These are phyloP conservation scores for Gymnothorax reevesii DNA, from an alignment of 2,797 vertebrate species.

Conservation along the genomic window DNA sequence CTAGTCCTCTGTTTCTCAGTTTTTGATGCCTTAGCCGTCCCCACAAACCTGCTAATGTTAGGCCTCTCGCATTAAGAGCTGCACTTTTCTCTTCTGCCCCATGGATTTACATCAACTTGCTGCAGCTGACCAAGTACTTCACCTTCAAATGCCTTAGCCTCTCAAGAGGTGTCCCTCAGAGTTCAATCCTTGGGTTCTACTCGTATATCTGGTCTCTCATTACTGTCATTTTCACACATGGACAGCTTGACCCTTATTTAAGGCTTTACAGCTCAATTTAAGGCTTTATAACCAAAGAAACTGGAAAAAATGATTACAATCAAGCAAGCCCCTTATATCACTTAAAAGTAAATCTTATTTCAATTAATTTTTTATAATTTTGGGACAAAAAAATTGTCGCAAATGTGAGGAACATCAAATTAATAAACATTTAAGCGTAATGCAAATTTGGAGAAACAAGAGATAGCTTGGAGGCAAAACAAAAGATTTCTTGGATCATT, in stretches of 20 bases:
- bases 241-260: neutral
- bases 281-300: too few relatives aligned
- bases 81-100: neutral
- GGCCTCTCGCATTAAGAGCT: neutral
- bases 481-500: too few relatives aligned
- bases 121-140: neutral
- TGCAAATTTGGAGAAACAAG: too few relatives aligned
- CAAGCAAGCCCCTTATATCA: too few relatives aligned
- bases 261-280: neutral
- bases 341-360: too few relatives aligned
- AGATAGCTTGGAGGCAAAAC: too few relatives aligned
- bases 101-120: neutral
- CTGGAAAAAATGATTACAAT: too few relatives aligned
- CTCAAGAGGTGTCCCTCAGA: neutral
- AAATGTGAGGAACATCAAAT: too few relatives aligned
- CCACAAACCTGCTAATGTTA: neutral
- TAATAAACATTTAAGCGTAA: too few relatives aligned
- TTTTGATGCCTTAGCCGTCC: neutral
- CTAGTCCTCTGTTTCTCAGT: neutral
- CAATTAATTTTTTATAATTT: too few relatives aligned
- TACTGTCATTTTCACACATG: neutral
- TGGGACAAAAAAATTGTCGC: too few relatives aligned
- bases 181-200: neutral
- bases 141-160: neutral
- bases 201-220: neutral